These are phyloP conservation scores for Actinernus sp. DNA, from an alignment of 92 coral and sea anemone genomes.

Conservation along the genomic window DNA sequence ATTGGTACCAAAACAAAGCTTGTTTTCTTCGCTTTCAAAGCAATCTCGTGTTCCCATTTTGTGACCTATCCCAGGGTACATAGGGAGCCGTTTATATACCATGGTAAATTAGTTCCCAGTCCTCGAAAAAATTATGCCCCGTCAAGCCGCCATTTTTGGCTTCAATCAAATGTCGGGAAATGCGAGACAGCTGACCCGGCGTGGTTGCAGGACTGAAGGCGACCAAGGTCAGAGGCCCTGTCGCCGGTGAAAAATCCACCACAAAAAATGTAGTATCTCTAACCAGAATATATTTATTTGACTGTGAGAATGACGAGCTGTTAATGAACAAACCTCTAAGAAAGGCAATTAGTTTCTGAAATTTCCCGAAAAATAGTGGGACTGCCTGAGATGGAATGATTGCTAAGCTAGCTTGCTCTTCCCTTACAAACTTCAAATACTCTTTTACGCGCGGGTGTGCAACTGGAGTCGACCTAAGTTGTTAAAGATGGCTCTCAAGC, in stretches of 20 bases:
- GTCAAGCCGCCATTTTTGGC: too few species aligned
- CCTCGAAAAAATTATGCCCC: too few species aligned
- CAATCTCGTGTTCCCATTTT: too few species aligned
- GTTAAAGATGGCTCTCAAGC: constrained; percentile 29
- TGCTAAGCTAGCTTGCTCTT: constrained; percentile 44
- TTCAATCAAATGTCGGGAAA: too few species aligned
- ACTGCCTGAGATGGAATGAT: constrained; percentile 15
- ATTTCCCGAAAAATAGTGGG: constrained; percentile 23
- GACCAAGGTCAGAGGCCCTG: background rate
- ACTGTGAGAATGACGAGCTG: constrained; percentile 5
- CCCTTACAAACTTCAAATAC: constrained; percentile 5
- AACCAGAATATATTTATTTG: constrained; percentile 13
- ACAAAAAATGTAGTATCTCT: constrained; percentile 8
- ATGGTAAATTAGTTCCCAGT: too few species aligned
- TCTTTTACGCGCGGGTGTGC: constrained; percentile 8
- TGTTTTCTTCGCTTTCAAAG: too few species aligned
- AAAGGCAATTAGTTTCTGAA: constrained; percentile 4
- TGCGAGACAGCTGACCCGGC: too few species aligned
- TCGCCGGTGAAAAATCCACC: background rate
- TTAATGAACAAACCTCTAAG: constrained; percentile 10
- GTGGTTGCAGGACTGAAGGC: too few species aligned
- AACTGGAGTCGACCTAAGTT: background rate
- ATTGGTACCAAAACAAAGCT: too few species aligned
- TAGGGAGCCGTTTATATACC: too few species aligned
- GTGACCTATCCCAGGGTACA: too few species aligned